Percentiles rank a stretch among this genome's conserved stretches.
Conservation (phyloP, 2,888 invertebrate species). For the Ormyrus rosae region DNA sequence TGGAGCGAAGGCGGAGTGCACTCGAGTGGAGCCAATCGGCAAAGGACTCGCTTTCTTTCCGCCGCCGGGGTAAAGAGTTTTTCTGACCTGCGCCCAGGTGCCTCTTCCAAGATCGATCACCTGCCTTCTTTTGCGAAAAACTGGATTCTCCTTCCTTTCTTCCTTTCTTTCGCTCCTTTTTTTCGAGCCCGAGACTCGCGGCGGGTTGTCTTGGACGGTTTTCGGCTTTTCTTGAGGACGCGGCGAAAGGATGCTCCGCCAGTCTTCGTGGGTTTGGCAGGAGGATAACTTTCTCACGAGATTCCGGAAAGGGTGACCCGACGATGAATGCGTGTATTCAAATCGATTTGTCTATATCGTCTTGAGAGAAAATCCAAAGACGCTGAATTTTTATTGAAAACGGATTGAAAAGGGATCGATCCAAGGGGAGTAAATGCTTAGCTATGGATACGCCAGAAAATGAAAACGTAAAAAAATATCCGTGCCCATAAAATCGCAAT, state of each 20-base stretch:
- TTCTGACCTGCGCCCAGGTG: slow-evolving; percentile 58
- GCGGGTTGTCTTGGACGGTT: slow-evolving; percentile 49
- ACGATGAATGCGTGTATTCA: background rate
- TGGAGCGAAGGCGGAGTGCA: background rate
- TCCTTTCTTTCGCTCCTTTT: slow-evolving; percentile 32
- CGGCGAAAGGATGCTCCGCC: background rate
- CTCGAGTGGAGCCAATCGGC: slow-evolving; percentile 29
- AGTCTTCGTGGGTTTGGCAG: slow-evolving; percentile 37
- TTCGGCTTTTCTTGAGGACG: slow-evolving; percentile 37
- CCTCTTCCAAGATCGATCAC: slow-evolving; percentile 59
- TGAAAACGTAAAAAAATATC: too few relatives aligned
- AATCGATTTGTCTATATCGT: too few relatives aligned
- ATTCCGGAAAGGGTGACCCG: background rate
- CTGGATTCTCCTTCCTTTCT: slow-evolving; percentile 40
- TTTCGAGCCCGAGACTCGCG: slow-evolving; percentile 8
- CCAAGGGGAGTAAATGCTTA: too few relatives aligned
- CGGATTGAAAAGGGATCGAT: too few relatives aligned
- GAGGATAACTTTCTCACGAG: slow-evolving; percentile 39
- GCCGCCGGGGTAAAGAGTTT: slow-evolving; percentile 18
- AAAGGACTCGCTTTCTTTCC: slow-evolving; percentile 29
- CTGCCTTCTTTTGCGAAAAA: slow-evolving; percentile 60
- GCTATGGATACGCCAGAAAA: too few relatives aligned
- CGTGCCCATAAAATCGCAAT: too few relatives aligned
- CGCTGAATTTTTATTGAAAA: too few relatives aligned
- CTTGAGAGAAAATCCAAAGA: too few relatives aligned